These are phyloP conservation scores for Chaetogeoica ovagalla DNA, from an alignment of 2,888 invertebrate genomes.

Conservation along the genomic window DNA sequence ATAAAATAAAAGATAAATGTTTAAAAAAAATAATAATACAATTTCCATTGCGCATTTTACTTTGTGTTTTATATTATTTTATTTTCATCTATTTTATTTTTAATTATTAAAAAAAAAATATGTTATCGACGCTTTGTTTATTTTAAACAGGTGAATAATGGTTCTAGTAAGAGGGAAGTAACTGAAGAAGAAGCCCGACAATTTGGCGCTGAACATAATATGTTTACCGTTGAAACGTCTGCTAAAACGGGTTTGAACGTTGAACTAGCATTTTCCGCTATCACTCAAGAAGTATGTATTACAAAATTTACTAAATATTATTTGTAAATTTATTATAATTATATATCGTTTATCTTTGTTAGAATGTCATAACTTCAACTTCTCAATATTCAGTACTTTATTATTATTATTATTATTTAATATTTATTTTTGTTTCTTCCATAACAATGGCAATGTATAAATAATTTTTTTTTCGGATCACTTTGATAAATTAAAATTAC, in stretches of 20 bases:
- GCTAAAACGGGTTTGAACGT: constrained; percentile 90
- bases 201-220: constrained; percentile 88
- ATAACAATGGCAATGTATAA: too few relatives aligned
- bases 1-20: background rate
- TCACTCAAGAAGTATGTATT: constrained; percentile 76
- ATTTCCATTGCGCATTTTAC: too few relatives aligned
- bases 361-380: too few relatives aligned
- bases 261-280: constrained; percentile 86
- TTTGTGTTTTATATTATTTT: background rate
- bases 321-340: too few relatives aligned
- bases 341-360: too few relatives aligned
- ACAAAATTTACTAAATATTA: background rate
- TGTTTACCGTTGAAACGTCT: constrained; percentile 95
- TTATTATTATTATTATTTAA: too few relatives aligned
- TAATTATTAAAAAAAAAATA: background rate
- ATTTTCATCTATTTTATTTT: background rate
- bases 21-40: background rate
- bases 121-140: background rate
- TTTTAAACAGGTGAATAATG: constrained; percentile 34
- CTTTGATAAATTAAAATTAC: too few relatives aligned
- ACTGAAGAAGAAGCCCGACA: constrained; percentile 87
- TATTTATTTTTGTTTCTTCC: too few relatives aligned
- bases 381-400: too few relatives aligned
- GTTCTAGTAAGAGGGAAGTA: constrained; percentile 64
- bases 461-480: too few relatives aligned